Evolutionary conservation across 2,113 vertebrate genomes (phyloP).

Genomic region (Donacobius atricapilla): DNA sequence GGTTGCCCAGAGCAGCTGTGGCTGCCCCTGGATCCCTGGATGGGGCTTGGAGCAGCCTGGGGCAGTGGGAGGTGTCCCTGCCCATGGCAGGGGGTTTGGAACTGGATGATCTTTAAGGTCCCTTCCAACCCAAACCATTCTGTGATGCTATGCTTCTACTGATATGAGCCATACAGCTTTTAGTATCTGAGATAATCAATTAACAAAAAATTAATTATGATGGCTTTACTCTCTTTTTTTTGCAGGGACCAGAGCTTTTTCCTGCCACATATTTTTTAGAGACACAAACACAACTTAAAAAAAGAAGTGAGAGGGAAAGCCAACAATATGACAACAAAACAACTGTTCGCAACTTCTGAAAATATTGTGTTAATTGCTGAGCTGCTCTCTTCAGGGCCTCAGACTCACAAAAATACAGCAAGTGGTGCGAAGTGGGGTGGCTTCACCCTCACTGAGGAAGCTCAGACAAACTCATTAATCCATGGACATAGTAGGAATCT

Average conservation of each 20-base stretch:
- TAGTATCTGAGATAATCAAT: background rate
- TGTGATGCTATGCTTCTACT: background rate
- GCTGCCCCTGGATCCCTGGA: background rate
- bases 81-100: background rate
- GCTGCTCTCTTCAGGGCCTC: background rate
- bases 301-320: background rate
- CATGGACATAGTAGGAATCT: background rate
- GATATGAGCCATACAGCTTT: background rate
- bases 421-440: background rate
- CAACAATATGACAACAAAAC: background rate
- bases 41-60: rapidly evolving
- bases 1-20: background rate
- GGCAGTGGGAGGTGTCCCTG: rapidly evolving
- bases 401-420: background rate
- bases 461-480: background rate
- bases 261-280: background rate
- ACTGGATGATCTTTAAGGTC: background rate
- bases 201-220: background rate
- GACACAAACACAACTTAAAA: background rate
- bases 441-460: background rate
- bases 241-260: background rate
- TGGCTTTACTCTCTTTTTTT: background rate
- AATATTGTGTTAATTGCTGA: background rate
- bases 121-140: background rate
- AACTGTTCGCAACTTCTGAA: background rate